These are phyloP conservation scores for Dallia pectoralis DNA, from an alignment of 2,797 vertebrate genomes.

Conservation along the genomic window DNA sequence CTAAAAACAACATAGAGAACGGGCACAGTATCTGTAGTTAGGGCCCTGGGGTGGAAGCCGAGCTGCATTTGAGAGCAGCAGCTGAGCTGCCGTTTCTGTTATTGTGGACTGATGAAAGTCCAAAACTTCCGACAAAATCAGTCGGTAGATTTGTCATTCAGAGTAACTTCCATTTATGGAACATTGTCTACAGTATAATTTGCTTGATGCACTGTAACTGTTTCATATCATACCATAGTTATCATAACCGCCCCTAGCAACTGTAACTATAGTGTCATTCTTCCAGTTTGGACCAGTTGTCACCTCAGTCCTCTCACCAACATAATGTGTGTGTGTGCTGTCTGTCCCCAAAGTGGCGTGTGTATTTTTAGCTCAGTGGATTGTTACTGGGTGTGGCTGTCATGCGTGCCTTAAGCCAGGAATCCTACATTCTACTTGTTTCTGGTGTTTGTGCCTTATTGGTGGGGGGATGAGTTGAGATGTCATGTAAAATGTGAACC, in stretches of 20 bases:
- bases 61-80: no score
- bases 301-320: conserved; percentile 48
- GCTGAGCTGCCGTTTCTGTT: no score
- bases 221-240: conserved; percentile 11
- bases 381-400: conserved; percentile 49
- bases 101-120: no score
- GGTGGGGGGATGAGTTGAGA: not conserved
- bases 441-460: not conserved
- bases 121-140: no score
- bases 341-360: conserved; percentile 39
- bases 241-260: conserved; percentile 36
- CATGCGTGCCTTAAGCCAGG: conserved; percentile 33
- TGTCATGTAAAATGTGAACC: conserved; percentile 25
- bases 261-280: conserved; percentile 49
- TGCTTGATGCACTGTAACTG: conserved; percentile 25
- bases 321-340: conserved; percentile 23
- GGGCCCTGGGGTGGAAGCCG: no score
- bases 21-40: no score
- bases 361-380: conserved; percentile 49
- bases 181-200: conserved; percentile 16
- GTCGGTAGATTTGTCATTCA: no score
- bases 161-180: not conserved
- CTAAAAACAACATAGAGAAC: no score
- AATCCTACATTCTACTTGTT: conserved; percentile 25
- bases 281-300: conserved; percentile 50